Percentiles rank a stretch among this genome's conserved stretches.
Evolutionary conservation across 2,113 vertebrate genomes (phyloP).

Genomic region (Pimephales promelas): DNA sequence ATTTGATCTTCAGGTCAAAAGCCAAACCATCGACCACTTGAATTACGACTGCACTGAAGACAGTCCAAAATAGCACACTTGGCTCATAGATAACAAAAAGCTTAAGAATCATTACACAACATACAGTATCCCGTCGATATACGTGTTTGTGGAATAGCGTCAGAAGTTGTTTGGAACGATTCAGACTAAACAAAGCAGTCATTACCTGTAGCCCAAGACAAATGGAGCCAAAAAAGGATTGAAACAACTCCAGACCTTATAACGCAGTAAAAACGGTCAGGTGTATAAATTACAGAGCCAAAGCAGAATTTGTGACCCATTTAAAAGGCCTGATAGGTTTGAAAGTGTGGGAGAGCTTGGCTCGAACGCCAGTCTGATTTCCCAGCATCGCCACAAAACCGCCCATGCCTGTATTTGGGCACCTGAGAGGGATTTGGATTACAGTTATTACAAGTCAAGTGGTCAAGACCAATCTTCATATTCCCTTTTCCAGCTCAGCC

Average conservation of each 20-base stretch:
- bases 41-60: background rate
- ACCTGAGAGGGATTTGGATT: slow-evolving; percentile 21
- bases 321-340: background rate
- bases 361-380: slow-evolving; percentile 40
- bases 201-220: background rate
- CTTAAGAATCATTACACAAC: background rate
- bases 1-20: background rate
- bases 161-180: slow-evolving; percentile 1
- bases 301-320: background rate
- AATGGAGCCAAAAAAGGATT: slow-evolving; percentile 5
- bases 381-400: background rate
- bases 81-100: background rate
- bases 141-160: background rate
- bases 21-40: background rate
- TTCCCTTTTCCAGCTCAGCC: slow-evolving; percentile 16
- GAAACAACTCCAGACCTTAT: slow-evolving; percentile 28
- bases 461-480: slow-evolving; percentile 9
- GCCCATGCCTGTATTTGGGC: slow-evolving; percentile 1
- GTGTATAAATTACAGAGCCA: slow-evolving; percentile 38
- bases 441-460: background rate
- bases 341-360: slow-evolving; percentile 55
- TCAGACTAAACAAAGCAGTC: background rate
- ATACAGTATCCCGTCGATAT: background rate
- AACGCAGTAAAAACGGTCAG: slow-evolving; percentile 41
- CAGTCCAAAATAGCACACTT: background rate